A percentile compares a stretch with the other conserved stretches of the same genome.
Conservation (phyloP, 2,888 invertebrate species). For the Teleogryllus oceanicus region DNA sequence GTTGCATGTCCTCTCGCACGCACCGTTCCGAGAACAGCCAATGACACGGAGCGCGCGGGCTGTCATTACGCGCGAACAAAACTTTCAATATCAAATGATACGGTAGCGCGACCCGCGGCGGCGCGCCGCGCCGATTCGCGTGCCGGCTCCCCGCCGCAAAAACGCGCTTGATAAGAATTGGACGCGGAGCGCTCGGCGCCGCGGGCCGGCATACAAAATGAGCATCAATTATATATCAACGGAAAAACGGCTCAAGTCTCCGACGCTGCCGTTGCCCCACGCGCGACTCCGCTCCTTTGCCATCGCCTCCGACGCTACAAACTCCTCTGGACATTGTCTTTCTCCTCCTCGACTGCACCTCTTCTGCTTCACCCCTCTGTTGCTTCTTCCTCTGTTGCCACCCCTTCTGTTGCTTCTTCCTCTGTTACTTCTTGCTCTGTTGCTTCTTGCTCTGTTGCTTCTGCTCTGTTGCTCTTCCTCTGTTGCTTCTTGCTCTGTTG, state of each 20-base stretch:
- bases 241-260: not conserved
- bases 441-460: no score
- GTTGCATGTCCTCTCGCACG: conserved; percentile 1
- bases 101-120: conserved; percentile 18
- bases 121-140: not conserved
- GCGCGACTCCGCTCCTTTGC: no score
- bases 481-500: no score
- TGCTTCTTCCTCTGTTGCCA: no score
- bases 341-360: no score
- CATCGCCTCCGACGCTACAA: no score
- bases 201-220: conserved; percentile 4
- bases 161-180: conserved; percentile 7
- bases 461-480: no score
- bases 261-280: no score
- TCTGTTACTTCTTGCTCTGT: no score
- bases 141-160: not conserved
- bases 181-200: not conserved
- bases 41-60: not conserved
- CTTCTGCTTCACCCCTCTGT: no score
- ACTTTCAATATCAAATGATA: conserved; percentile 18
- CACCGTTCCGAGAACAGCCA: not conserved
- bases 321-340: no score
- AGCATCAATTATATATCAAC: not conserved
- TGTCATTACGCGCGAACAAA: conserved; percentile 9
- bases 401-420: no score